Percentiles rank a stretch among this genome's conserved stretches.
phyloP scores from a whole-genome alignment of 2,888 invertebrate genomes.

The Himalopsyche kuldschensis region DNA sequence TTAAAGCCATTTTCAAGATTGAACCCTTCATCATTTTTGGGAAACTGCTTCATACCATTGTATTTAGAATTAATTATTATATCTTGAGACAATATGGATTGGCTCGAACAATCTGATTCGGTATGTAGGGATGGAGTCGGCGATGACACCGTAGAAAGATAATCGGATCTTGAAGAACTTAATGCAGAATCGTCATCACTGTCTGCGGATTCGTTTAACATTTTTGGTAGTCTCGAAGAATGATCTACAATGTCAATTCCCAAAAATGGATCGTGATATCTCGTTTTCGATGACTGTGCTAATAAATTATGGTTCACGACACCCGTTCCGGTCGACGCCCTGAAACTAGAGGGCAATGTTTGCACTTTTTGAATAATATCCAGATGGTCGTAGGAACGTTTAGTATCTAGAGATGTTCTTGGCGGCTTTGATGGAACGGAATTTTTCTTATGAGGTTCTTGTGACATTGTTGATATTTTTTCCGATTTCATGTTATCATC shows the following conservation, averaged over 20 bases:
- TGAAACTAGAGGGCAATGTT: conserved; percentile 39
- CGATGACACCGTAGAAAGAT: conserved; percentile 74
- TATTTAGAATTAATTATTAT: neutral
- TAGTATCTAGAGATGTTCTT: conserved; percentile 47
- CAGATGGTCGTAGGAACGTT: conserved; percentile 43
- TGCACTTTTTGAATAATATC: conserved; percentile 21
- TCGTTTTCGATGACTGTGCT: conserved; percentile 34
- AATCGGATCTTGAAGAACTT: conserved; percentile 75
- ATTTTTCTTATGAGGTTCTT: conserved; percentile 7
- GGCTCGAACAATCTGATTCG: conserved; percentile 59
- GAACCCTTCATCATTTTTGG: conserved; percentile 48
- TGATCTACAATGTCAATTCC: conserved; percentile 44
- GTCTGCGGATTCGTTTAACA: conserved; percentile 54
- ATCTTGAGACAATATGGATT: conserved; percentile 48
- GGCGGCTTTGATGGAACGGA: conserved; percentile 43
- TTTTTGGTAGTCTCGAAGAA: conserved; percentile 23
- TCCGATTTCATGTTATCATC: conserved; percentile 35
- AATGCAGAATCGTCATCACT: conserved; percentile 88
- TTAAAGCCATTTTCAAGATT: neutral
- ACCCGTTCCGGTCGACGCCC: conserved; percentile 28
- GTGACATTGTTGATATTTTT: neutral
- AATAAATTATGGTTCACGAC: conserved; percentile 31
- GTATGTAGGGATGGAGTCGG: conserved; percentile 70
- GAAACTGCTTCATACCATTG: conserved; percentile 48
- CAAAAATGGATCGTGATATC: conserved; percentile 45